Evolutionary conservation across 1,140 invertebrate species (phyloP).

Genomic region (Diachasma alloeum): DNA sequence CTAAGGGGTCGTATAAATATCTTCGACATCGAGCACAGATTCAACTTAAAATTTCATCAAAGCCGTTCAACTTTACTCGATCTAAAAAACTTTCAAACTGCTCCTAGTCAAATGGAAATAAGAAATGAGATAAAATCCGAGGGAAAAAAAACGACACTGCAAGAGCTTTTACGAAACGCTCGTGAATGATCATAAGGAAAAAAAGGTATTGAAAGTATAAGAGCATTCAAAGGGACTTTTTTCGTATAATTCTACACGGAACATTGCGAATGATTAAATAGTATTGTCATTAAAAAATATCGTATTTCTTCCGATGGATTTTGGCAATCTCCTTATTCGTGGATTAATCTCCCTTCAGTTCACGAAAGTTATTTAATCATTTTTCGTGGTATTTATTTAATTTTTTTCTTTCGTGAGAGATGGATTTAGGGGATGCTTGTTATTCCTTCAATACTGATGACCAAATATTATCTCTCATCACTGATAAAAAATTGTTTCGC

Average conservation of each 20-base stretch:
- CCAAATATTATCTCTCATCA: not conserved
- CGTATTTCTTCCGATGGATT: slow-evolving; percentile 38
- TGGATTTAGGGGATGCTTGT: not conserved
- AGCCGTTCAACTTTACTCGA: not conserved
- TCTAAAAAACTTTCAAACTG: not conserved
- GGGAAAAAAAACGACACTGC: not conserved
- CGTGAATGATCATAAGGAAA: not conserved
- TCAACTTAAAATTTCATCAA: slow-evolving; percentile 30
- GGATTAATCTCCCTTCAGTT: slow-evolving; percentile 6
- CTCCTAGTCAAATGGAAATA: not conserved
- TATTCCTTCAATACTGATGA: not conserved
- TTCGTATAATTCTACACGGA: slow-evolving; percentile 17
- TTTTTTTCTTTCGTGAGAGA: not conserved
- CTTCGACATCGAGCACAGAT: slow-evolving; percentile 43
- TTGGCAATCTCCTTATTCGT: slow-evolving; percentile 49
- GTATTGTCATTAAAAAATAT: slow-evolving; percentile 58
- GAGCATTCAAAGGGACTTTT: not conserved
- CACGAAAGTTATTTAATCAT: not conserved
- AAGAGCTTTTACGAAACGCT: not conserved
- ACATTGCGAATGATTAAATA: slow-evolving; percentile 38
- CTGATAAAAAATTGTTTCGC: slow-evolving; percentile 16
- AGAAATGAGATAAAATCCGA: not conserved
- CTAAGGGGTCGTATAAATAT: slow-evolving; percentile 46
- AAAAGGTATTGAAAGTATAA: not conserved
- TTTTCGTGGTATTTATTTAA: not conserved